Evolutionary conservation across 1,140 invertebrate genomes (phyloP).

Genomic region (Drosophila punjabiensis): DNA sequence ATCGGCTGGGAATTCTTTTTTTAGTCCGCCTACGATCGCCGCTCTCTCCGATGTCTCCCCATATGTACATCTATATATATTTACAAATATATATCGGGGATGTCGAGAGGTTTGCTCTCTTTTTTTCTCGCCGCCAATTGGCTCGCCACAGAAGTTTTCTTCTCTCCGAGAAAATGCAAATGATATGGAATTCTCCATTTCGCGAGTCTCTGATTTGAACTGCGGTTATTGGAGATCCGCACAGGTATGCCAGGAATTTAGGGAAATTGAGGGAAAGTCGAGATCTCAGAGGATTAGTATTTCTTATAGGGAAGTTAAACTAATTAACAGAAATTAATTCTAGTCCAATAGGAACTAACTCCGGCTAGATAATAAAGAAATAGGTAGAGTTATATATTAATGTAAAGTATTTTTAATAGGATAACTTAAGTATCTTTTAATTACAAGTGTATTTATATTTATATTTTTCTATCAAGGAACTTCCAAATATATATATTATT

Average conservation of each 20-base stretch:
- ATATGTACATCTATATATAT: slow-evolving; percentile 1
- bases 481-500: no score
- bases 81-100: slow-evolving; percentile 2
- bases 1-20: slow-evolving; percentile 61
- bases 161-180: slow-evolving; percentile 22
- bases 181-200: slow-evolving; percentile 12
- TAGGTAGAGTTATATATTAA: no score
- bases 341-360: background rate
- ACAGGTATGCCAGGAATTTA: slow-evolving; percentile 34
- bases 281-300: background rate
- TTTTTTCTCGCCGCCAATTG: slow-evolving; percentile 26
- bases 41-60: slow-evolving; percentile 18
- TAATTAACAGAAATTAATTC: background rate
- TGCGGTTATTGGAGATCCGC: slow-evolving; percentile 34
- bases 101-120: slow-evolving; percentile 7
- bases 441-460: no score
- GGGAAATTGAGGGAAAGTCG: slow-evolving; percentile 8
- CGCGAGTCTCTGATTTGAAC: slow-evolving; percentile 17
- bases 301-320: background rate
- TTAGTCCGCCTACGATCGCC: slow-evolving; percentile 65
- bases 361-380: background rate
- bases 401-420: background rate
- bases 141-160: slow-evolving; percentile 3
- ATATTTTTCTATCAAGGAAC: no score
- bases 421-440: background rate